A percentile compares a stretch with the other conserved stretches of the same genome.
Evolutionary conservation across 2,888 invertebrate species (phyloP).

Genomic region (Pheosia tremula): DNA sequence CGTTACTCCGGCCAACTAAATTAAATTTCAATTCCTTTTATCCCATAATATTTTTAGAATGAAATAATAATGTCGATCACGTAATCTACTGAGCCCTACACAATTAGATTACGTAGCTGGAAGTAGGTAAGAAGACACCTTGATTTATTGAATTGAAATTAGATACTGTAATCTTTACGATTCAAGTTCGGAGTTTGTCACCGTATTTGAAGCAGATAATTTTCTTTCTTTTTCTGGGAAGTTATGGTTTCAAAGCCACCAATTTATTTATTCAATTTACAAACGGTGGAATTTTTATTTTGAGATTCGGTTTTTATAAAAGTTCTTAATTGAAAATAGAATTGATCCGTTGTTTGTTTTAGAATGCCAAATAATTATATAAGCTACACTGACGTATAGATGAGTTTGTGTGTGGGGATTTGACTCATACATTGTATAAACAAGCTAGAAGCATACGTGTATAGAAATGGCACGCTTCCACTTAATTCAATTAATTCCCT

Average conservation of each 20-base stretch:
- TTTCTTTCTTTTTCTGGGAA: conserved; percentile 15
- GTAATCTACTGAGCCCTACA: not conserved
- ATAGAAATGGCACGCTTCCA: conserved; percentile 28
- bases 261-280: conserved; percentile 6
- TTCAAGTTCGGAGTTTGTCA: conserved; percentile 25
- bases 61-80: not conserved
- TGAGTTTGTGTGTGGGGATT: too few species aligned
- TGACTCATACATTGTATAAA: not conserved
- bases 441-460: conserved; percentile 11
- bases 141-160: conserved; percentile 37
- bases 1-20: too few species aligned
- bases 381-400: too few species aligned
- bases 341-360: not conserved
- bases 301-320: too few species aligned
- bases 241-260: conserved; percentile 2
- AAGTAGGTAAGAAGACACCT: conserved; percentile 23
- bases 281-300: not conserved
- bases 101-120: conserved; percentile 1
- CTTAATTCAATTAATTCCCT: conserved; percentile 45
- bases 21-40: too few species aligned
- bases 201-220: conserved; percentile 18
- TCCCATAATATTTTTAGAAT: not conserved
- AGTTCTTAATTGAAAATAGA: conserved; percentile 5
- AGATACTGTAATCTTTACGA: conserved; percentile 33
- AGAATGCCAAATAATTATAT: not conserved